Evolutionary conservation across 2,888 invertebrate species (phyloP).

Genomic region (Shargacucullia verbasci): DNA sequence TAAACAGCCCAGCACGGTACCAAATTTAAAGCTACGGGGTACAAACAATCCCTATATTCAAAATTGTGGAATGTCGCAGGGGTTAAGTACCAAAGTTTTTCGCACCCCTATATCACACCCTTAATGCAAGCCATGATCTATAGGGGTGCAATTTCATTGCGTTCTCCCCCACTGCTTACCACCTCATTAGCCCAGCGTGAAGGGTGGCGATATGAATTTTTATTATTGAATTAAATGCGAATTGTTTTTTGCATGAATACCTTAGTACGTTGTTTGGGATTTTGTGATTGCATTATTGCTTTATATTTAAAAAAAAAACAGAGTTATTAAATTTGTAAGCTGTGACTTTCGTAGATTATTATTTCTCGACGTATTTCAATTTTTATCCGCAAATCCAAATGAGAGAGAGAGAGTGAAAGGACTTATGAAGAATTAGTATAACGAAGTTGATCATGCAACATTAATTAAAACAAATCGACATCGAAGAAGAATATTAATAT

Average conservation of each 20-base stretch:
- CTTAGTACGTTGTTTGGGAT: neutral
- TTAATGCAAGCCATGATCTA: constrained; percentile 57
- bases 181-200: constrained; percentile 55
- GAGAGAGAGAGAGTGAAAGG: too few relatives aligned
- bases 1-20: constrained; percentile 39
- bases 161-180: constrained; percentile 40
- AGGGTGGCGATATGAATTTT: constrained; percentile 53
- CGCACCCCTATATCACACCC: constrained; percentile 57
- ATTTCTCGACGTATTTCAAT: too few relatives aligned
- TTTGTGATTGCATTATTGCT: neutral
- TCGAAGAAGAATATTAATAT: too few relatives aligned
- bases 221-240: constrained; percentile 52
- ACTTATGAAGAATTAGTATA: too few relatives aligned
- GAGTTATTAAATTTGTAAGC: too few relatives aligned
- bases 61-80: constrained; percentile 46
- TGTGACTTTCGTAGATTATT: too few relatives aligned
- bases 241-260: constrained; percentile 8
- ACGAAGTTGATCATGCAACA: too few relatives aligned
- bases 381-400: too few relatives aligned
- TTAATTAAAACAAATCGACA: too few relatives aligned
- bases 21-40: constrained; percentile 44
- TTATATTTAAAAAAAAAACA: too few relatives aligned
- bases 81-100: constrained; percentile 51
- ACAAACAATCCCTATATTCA: constrained; percentile 37
- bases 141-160: constrained; percentile 55